Conservation (phyloP, 2,888 invertebrate species). For the Caradrina kadenii region DNA sequence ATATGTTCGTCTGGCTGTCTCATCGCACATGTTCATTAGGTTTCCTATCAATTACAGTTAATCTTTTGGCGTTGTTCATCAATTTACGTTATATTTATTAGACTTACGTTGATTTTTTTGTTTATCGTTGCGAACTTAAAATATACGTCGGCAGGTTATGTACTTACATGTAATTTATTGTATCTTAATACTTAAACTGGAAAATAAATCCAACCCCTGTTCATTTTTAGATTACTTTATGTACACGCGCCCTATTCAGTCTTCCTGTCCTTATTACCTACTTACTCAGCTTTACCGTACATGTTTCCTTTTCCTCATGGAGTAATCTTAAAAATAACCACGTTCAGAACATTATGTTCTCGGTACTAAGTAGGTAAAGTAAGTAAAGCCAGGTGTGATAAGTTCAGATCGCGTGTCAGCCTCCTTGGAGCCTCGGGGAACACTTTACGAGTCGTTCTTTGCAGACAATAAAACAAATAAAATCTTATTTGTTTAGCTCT, state of each 20-base stretch:
- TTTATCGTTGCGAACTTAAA: background rate
- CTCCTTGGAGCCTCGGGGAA: constrained; percentile 41
- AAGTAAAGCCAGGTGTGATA: constrained; percentile 33
- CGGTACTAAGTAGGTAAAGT: constrained; percentile 30
- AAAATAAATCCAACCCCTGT: too few species aligned
- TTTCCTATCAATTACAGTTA: constrained; percentile 48
- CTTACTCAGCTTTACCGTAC: background rate
- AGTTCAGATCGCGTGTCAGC: constrained; percentile 43
- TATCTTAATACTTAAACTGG: too few species aligned
- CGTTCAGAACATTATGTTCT: constrained; percentile 19
- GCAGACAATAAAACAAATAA: constrained; percentile 55
- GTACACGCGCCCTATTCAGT: background rate
- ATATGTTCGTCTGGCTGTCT: constrained; percentile 28
- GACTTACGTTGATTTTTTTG: constrained; percentile 17
- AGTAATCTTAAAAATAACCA: constrained; percentile 32
- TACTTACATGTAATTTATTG: too few species aligned
- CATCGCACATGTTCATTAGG: constrained; percentile 44
- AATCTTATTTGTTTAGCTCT: constrained; percentile 43
- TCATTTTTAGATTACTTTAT: too few species aligned
- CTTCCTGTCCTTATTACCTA: background rate
- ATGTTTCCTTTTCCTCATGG: constrained; percentile 2
- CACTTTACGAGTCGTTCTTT: constrained; percentile 46
- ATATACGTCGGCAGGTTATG: too few species aligned
- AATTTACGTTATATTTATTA: constrained; percentile 31
- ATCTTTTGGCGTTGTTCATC: constrained; percentile 31